A percentile compares a stretch with the other conserved stretches of the same genome.
Conservation (phyloP, 2,113 vertebrate species). For the Indicator maculatus region DNA sequence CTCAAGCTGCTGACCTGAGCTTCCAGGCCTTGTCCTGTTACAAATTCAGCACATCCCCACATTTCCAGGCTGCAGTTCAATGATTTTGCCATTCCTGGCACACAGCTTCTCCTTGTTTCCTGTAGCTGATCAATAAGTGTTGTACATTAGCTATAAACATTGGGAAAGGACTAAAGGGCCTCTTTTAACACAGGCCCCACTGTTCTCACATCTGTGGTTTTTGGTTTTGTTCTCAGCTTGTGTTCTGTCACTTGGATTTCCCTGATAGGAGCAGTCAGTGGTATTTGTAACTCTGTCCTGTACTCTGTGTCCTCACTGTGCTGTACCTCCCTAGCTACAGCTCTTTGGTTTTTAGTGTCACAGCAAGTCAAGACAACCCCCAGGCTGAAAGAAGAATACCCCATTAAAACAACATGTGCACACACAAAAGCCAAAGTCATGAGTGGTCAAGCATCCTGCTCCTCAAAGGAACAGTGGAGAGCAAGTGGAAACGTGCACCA, state of each 20-base stretch:
- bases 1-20: neutral
- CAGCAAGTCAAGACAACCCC: constrained; percentile 4
- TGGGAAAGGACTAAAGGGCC: neutral
- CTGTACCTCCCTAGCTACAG: neutral
- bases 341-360: neutral
- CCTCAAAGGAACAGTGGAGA: neutral
- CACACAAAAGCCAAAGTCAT: neutral
- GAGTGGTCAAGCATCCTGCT: neutral
- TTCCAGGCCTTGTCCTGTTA: neutral
- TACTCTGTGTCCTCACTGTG: neutral
- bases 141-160: neutral
- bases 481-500: neutral
- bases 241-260: neutral
- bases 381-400: neutral
- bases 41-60: neutral
- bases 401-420: neutral
- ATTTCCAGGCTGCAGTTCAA: neutral
- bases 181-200: neutral
- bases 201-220: neutral
- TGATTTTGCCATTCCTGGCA: neutral
- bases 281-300: constrained; percentile 11
- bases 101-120: neutral
- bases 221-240: neutral
- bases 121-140: neutral
- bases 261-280: neutral